These are phyloP conservation scores for Gisinianus flammeolus DNA, from an alignment of 2,888 invertebrate species.

Conservation along the genomic window DNA sequence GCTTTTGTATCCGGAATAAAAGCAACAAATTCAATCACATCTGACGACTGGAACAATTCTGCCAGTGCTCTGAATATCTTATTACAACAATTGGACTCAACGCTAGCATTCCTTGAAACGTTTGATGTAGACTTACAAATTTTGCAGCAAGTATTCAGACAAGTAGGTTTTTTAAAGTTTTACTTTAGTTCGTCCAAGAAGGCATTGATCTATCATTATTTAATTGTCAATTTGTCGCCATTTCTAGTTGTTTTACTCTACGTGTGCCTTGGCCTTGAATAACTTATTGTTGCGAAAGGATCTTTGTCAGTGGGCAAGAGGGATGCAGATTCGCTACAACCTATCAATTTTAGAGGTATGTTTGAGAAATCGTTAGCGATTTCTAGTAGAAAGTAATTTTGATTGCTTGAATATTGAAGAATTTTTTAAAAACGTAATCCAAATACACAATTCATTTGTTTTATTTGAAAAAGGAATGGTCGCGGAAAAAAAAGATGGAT, in stretches of 20 bases:
- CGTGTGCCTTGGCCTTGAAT: conserved; percentile 92
- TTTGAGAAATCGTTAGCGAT: neutral
- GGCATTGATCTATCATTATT: neutral
- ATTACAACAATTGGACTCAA: conserved; percentile 70
- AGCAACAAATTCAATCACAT: conserved; percentile 37
- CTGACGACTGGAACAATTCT: conserved; percentile 59
- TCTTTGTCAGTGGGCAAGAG: conserved; percentile 97
- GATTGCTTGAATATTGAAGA: neutral
- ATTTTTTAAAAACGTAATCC: conserved; percentile 17
- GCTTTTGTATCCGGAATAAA: conserved; percentile 29
- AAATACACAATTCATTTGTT: conserved; percentile 8
- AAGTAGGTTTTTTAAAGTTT: no score
- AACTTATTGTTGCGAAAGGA: conserved; percentile 92
- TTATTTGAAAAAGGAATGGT: conserved; percentile 45
- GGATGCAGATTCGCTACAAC: conserved; percentile 94
- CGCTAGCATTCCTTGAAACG: conserved; percentile 64
- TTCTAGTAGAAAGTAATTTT: no score
- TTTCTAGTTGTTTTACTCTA: conserved; percentile 81
- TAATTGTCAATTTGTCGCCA: neutral
- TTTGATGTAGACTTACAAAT: conserved; percentile 79
- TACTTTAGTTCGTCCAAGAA: no score
- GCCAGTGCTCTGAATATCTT: conserved; percentile 70
- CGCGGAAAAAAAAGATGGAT: conserved; percentile 62
- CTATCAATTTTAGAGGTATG: conserved; percentile 74
- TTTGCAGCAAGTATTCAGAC: conserved; percentile 82